Evolutionary conservation across 2,797 vertebrate species (phyloP), one percentile per base, ranked within the genome.

Genomic region (Hafferia zeledoni): DNA sequence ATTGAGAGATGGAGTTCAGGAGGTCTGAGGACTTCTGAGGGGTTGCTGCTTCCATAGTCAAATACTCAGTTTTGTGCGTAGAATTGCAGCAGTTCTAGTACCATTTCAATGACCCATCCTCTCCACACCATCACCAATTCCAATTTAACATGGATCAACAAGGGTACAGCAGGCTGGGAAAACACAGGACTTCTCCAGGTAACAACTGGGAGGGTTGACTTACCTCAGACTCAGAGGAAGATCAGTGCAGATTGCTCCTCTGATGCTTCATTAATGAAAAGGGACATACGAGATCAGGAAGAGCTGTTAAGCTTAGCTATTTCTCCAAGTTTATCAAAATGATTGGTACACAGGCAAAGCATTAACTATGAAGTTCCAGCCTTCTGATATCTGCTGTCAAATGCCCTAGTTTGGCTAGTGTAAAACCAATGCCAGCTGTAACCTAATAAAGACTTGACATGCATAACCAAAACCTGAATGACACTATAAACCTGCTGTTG

Each of bases 331-430:
- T 90, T 52, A 69, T 33, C n/a, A 43, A 41, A 68, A 74, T 56
- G 64, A 67, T 69, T 2, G 2, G 78, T 33, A 65, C 20, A 65
- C 56, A 64, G 59, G n/a, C 37, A 41, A 74, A 76, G 20, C 63
- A 64, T 50, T 74, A 82, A 76, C 59, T 72, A 24, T 46, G 70
- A 88, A 60, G 44, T 91, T 90, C 87, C 63, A 91, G 70, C 75
- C 83, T 91, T 91, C 82, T 89, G 77, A 39, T 94, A 56, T 93
- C 86, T 94, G 95, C 94, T 94, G 94, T 94, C 68, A 88, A 84
- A 91, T 77, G 93, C 60, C 88, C 94, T 61, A 91, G 81, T 85
- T 94, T 65, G 56, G 53, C 77, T 87, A 75, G 56, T 57, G 59
- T 91, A 81, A 91, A 91, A 69, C 52, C 35, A 74, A 76, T 67